Percentiles rank a stretch among this genome's conserved stretches.
Evolutionary conservation across 2,888 invertebrate genomes (phyloP).

Genomic region (Synergus umbraculus): DNA sequence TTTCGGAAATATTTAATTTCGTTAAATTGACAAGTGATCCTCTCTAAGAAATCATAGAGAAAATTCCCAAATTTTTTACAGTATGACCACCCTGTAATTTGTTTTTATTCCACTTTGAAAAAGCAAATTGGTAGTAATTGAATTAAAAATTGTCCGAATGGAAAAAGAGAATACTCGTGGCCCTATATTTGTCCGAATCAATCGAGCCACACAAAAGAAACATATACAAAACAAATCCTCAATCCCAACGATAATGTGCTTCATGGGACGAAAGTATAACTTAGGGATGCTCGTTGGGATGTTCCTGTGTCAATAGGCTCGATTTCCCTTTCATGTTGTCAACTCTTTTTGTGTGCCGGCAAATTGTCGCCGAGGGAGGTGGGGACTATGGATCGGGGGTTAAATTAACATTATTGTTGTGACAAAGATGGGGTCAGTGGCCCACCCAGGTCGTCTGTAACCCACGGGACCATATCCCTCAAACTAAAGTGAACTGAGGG

Average conservation of each 20-base stretch:
- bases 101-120: too few relatives aligned
- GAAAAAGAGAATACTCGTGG: too few relatives aligned
- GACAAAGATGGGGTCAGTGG: slow-evolving; percentile 71
- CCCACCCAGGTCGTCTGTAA: slow-evolving; percentile 61
- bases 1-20: too few relatives aligned
- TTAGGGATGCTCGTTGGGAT: slow-evolving; percentile 19
- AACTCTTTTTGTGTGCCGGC: slow-evolving; percentile 77
- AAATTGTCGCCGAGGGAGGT: slow-evolving; percentile 73
- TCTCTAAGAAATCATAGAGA: too few relatives aligned
- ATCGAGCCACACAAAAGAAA: slow-evolving; percentile 9
- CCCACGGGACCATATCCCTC: slow-evolving; percentile 58
- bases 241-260: slow-evolving; percentile 23
- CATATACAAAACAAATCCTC: slow-evolving; percentile 27
- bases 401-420: slow-evolving; percentile 78
- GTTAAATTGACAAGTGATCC: too few relatives aligned
- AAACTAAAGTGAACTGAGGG: slow-evolving; percentile 1
- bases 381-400: slow-evolving; percentile 57
- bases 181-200: neutral
- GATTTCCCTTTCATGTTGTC: slow-evolving; percentile 78
- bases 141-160: too few relatives aligned
- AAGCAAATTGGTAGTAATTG: too few relatives aligned
- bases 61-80: too few relatives aligned
- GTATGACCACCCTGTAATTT: too few relatives aligned
- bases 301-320: slow-evolving; percentile 76
- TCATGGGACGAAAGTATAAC: slow-evolving; percentile 36